phyloP scores from a whole-genome alignment of 2,888 invertebrate genomes.

The Hoplodrina blanda region DNA sequence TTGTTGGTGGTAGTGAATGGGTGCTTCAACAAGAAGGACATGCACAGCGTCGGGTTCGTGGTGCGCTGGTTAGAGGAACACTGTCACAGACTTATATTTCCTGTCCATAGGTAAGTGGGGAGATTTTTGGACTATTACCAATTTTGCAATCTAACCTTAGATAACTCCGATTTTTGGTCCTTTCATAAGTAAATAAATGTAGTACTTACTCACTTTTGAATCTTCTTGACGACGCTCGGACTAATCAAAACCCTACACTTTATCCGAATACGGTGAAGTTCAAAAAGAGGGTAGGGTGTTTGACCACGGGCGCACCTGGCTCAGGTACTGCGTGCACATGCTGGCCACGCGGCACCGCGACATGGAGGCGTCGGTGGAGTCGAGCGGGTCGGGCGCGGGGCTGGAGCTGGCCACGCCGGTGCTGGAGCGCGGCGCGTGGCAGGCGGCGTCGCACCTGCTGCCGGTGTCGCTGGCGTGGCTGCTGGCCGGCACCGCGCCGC shows the following conservation, averaged over 20 bases:
- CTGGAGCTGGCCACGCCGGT: slow-evolving; percentile 95
- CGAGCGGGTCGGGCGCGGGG: slow-evolving; percentile 81
- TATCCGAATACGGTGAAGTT: too few relatives aligned
- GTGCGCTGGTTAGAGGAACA: slow-evolving; percentile 95
- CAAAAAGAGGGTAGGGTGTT: not conserved
- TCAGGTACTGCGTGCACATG: slow-evolving; percentile 86
- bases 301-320: not conserved
- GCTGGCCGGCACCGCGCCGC: slow-evolving; percentile 92
- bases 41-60: slow-evolving; percentile 94
- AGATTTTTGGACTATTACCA: not conserved
- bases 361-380: slow-evolving; percentile 75
- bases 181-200: not conserved
- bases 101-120: slow-evolving; percentile 92
- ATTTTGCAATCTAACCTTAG: not conserved
- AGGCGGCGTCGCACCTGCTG: slow-evolving; percentile 81
- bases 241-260: too few relatives aligned
- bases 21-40: slow-evolving; percentile 95
- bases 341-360: slow-evolving; percentile 91
- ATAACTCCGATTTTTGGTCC: not conserved
- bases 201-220: not conserved
- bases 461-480: slow-evolving; percentile 93
- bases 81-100: slow-evolving; percentile 93
- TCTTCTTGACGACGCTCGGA: too few relatives aligned
- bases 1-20: slow-evolving; percentile 94
- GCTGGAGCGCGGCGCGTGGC: slow-evolving; percentile 83